These are phyloP conservation scores for Phrynosoma platyrhinos DNA, from an alignment of 2,113 vertebrate genomes.

Conservation along the genomic window DNA sequence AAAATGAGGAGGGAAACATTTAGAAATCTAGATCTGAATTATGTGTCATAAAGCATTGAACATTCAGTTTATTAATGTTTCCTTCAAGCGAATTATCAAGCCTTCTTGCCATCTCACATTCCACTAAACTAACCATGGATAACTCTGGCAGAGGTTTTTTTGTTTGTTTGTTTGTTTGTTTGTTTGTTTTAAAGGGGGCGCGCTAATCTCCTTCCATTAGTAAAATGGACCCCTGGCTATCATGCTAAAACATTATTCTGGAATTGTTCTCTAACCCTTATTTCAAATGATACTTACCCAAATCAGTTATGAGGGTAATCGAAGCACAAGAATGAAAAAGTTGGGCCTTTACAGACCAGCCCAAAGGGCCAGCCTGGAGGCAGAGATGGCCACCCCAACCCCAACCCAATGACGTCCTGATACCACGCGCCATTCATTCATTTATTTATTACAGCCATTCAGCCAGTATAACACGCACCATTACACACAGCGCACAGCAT, in stretches of 20 bases:
- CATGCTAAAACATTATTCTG: neutral
- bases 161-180: too few species aligned
- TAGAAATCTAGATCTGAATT: slow-evolving; percentile 12
- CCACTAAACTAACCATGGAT: neutral
- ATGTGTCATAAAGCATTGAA: neutral
- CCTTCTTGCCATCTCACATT: neutral
- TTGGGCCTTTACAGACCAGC: neutral
- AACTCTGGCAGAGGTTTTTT: neutral
- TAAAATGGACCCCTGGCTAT: slow-evolving; percentile 14
- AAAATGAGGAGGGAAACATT: neutral
- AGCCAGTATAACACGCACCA: too few species aligned
- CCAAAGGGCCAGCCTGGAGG: too few species aligned
- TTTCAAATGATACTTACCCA: neutral
- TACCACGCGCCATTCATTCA: too few species aligned
- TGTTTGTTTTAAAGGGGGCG: too few species aligned
- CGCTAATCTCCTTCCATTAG: neutral
- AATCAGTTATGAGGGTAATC: neutral
- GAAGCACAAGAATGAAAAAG: neutral
- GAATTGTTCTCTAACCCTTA: slow-evolving; percentile 4
- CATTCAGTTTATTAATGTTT: neutral
- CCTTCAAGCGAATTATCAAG: neutral
- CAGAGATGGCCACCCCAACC: too few species aligned
- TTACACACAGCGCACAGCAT: too few species aligned
- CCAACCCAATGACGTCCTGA: too few species aligned
- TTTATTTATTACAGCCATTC: too few species aligned